These are phyloP conservation scores for Ibycter americanus DNA, from an alignment of 2,797 vertebrate genomes.

Conservation along the genomic window DNA sequence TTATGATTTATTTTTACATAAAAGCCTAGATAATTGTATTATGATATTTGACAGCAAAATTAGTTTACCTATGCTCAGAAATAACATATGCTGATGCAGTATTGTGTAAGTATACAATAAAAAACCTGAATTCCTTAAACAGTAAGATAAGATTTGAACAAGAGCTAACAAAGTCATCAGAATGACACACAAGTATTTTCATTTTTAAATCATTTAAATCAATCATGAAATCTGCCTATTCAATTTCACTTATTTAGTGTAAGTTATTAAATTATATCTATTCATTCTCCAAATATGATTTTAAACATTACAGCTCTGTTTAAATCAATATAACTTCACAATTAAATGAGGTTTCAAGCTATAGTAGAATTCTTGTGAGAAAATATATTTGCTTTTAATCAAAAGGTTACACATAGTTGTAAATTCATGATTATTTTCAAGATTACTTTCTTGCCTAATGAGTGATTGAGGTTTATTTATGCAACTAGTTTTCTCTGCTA, in stretches of 20 bases:
- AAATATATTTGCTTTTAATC: background rate
- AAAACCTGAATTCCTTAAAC: background rate
- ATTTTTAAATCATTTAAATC: background rate
- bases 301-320: background rate
- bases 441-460: background rate
- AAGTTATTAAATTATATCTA: background rate
- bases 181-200: background rate
- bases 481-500: background rate
- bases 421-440: background rate
- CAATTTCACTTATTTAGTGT: background rate
- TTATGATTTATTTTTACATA: background rate
- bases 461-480: background rate
- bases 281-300: background rate
- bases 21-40: background rate
- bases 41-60: background rate
- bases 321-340: background rate
- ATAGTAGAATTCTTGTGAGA: background rate
- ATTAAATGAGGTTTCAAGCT: background rate
- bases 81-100: background rate
- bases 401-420: background rate
- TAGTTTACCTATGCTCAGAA: background rate
- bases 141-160: background rate
- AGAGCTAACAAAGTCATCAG: background rate
- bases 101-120: background rate
- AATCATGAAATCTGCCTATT: background rate